These are phyloP conservation scores for Deilephila porcellus DNA, from an alignment of 2,888 invertebrate genomes.

Conservation along the genomic window DNA sequence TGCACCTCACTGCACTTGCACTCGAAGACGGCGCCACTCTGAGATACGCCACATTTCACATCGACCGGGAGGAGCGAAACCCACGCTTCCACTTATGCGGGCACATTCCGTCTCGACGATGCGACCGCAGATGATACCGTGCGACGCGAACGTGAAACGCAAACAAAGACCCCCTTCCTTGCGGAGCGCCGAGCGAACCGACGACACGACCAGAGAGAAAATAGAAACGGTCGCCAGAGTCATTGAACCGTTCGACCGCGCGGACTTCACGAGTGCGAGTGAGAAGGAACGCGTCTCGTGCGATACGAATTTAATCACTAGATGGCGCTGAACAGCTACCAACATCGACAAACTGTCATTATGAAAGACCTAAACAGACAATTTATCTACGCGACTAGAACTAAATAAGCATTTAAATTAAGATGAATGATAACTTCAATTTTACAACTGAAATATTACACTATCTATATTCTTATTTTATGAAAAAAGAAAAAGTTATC, in stretches of 20 bases:
- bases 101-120: constrained; percentile 82
- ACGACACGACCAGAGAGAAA: constrained; percentile 84
- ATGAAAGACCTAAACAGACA: constrained; percentile 56
- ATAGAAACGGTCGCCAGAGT: constrained; percentile 84
- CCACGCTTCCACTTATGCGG: constrained; percentile 81
- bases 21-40: constrained; percentile 80
- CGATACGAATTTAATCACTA: constrained; percentile 48
- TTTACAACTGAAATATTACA: not conserved
- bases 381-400: not conserved
- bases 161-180: constrained; percentile 83
- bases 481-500: too few relatives aligned
- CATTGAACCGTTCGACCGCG: constrained; percentile 82
- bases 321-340: constrained; percentile 56
- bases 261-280: constrained; percentile 70
- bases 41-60: constrained; percentile 79
- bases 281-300: constrained; percentile 57
- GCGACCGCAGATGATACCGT: constrained; percentile 75
- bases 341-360: constrained; percentile 46
- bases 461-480: too few relatives aligned
- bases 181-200: constrained; percentile 70
- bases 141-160: constrained; percentile 82
- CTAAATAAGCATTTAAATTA: not conserved
- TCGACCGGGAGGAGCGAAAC: constrained; percentile 79
- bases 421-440: not conserved
- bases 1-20: constrained; percentile 84